These are phyloP conservation scores for Lordiphosa andalusiaca DNA, from an alignment of 2,888 invertebrate genomes.

Conservation along the genomic window DNA sequence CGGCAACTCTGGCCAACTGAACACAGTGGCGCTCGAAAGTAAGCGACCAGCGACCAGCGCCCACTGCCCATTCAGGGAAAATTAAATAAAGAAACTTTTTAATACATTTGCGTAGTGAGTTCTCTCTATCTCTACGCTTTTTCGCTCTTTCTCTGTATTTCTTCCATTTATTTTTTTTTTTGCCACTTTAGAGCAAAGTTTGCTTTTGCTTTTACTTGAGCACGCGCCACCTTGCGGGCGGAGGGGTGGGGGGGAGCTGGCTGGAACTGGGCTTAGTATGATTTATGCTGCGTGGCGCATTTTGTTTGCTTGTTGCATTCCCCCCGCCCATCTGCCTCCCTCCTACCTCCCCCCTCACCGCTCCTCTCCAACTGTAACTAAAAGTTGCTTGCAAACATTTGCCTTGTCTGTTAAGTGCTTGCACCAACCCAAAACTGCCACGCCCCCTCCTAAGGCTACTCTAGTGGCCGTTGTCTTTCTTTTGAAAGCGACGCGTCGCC, in stretches of 20 bases:
- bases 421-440: conserved; percentile 16
- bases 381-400: conserved; percentile 71
- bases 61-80: conserved; percentile 50
- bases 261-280: conserved; percentile 43
- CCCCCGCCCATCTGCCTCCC: too few relatives aligned
- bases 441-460: conserved; percentile 10
- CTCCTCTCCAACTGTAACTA: conserved; percentile 46
- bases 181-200: conserved; percentile 56
- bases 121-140: conserved; percentile 10
- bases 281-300: conserved; percentile 60
- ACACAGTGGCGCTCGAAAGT: conserved; percentile 42
- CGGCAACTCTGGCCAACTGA: conserved; percentile 20
- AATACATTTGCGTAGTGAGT: conserved; percentile 59
- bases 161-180: conserved; percentile 22
- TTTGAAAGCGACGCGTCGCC: conserved; percentile 1
- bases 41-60: conserved; percentile 13
- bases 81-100: conserved; percentile 69
- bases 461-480: conserved; percentile 16
- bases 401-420: conserved; percentile 60
- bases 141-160: conserved; percentile 2
- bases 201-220: conserved; percentile 51
- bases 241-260: background rate
- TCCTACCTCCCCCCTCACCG: too few relatives aligned
- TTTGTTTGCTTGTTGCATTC: conserved; percentile 53
- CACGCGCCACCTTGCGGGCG: conserved; percentile 31